A percentile compares a stretch with the other conserved stretches of the same genome.
phyloP scores from a whole-genome alignment of 2,888 invertebrate genomes.

The Invenusta paracnida region DNA sequence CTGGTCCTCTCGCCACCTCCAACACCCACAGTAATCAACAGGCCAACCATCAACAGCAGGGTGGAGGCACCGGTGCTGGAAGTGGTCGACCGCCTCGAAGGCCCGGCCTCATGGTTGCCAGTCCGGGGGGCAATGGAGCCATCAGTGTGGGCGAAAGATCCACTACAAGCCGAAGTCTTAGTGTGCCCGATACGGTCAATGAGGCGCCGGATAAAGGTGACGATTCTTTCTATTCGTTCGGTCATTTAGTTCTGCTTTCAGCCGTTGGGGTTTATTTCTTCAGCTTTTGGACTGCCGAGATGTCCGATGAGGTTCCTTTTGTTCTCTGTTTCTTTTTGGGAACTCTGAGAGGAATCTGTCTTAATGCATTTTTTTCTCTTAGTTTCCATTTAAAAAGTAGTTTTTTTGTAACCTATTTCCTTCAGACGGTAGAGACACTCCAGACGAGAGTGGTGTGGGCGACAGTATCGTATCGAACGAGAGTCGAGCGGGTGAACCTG shows the following conservation, averaged over 20 bases:
- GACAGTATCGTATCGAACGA: slow-evolving; percentile 38
- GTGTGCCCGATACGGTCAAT: slow-evolving; percentile 2
- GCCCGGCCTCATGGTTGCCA: not conserved
- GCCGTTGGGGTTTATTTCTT: too few relatives aligned
- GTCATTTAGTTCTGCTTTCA: not conserved
- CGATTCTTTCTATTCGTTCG: too few relatives aligned
- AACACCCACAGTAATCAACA: not conserved
- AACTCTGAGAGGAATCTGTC: too few relatives aligned
- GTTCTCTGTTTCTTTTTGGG: too few relatives aligned
- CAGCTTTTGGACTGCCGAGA: too few relatives aligned
- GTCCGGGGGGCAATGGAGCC: not conserved
- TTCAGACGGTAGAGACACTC: slow-evolving; percentile 16
- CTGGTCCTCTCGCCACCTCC: not conserved
- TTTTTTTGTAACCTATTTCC: not conserved
- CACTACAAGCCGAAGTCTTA: not conserved
- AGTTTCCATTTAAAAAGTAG: not conserved
- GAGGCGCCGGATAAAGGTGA: not conserved
- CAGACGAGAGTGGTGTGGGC: slow-evolving; percentile 40
- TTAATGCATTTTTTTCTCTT: too few relatives aligned
- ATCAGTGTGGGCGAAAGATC: not conserved
- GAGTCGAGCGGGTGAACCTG: not conserved
- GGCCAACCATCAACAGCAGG: not conserved
- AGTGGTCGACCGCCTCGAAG: not conserved
- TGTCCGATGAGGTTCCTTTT: too few relatives aligned
- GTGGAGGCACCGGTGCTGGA: not conserved